Evolutionary conservation across 2,888 invertebrate species (phyloP), one percentile per base, ranked within the genome.

Genomic region (Isoperla grammatica): DNA sequence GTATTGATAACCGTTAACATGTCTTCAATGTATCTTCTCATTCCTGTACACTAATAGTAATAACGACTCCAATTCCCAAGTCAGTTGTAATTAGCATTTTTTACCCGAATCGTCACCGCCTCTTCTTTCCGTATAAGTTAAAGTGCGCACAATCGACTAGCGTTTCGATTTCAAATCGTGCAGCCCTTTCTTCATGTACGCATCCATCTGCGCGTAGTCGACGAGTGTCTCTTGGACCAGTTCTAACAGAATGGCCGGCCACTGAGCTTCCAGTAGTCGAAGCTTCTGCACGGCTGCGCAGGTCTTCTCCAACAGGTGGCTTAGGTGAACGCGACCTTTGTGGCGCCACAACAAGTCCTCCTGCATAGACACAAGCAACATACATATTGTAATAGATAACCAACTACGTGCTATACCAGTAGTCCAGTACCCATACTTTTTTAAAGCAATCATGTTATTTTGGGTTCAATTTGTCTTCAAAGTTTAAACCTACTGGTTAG

Each of bases 141-240:
- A n/a, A n/a, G n/a, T 29, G 29, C 4, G 29, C 29, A 29, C 8
- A 6, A 8, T 8, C 29, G 8, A 29, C 29, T 29, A 29, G 29
- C 29, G 29, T 29, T 29, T 29, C 8, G 29, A 39, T 4, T 66
- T 66, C 19, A 66, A 50, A 12, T 67, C 67, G 46, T 72, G 71
- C 56, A 73, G 72, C 63, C 75, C 75, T 55, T 71, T 81, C 71
- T 89, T 88, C 75, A 90, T 85, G 71, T 92, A 92, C 59, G 80
- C 76, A 70, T 90, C 87, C 78, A 91, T 81, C 67, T 91, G 82
- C n/a, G 87, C 82, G 71, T 88, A 92, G 73, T 92, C 92, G 61
- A 81, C 78, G 61, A 93, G 75, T 12, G 89, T 87, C 66, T 88
- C 86, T 68, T 85, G 83, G 64, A 92, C 83, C 73, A 90, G 83